Evolutionary conservation across 2,888 invertebrate species (phyloP).

Genomic region (Caenorhabditis sp.): DNA sequence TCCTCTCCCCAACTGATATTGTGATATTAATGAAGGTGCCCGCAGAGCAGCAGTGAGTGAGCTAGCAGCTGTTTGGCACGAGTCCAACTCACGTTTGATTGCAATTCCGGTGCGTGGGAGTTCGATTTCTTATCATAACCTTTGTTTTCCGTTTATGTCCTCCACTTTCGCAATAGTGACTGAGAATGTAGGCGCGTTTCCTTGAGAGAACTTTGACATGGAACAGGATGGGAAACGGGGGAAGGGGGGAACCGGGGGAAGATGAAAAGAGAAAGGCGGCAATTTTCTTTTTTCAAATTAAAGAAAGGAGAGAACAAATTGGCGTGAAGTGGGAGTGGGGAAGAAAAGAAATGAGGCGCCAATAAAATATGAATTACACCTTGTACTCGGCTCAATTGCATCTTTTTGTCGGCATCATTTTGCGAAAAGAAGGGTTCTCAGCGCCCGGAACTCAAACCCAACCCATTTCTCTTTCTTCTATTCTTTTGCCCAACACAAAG

Average conservation of each 20-base stretch:
- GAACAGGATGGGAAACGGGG: neutral
- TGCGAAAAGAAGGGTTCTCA: conserved; percentile 22
- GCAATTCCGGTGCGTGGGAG: conserved; percentile 52
- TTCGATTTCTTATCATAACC: conserved; percentile 43
- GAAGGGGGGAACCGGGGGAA: neutral
- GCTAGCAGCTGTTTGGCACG: conserved; percentile 60
- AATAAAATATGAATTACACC: conserved; percentile 64
- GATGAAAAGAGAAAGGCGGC: conserved; percentile 17
- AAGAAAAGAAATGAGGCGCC: conserved; percentile 27
- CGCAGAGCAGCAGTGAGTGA: conserved; percentile 41
- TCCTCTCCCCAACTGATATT: conserved; percentile 43
- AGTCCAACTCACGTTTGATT: conserved; percentile 44
- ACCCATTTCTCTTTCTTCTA: neutral
- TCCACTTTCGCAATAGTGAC: neutral
- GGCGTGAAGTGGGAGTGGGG: conserved; percentile 44
- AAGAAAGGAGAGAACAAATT: conserved; percentile 24
- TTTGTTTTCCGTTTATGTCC: neutral
- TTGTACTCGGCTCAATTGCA: conserved; percentile 50
- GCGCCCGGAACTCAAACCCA: conserved; percentile 37
- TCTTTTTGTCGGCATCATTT: conserved; percentile 54
- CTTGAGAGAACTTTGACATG: neutral
- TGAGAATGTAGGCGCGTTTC: neutral
- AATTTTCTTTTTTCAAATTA: conserved; percentile 5
- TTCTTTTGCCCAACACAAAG: conserved; percentile 5
- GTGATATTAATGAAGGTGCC: conserved; percentile 61